Evolutionary conservation across 2,113 vertebrate species (phyloP).

Genomic region (Tychaedon coryphoeus): DNA sequence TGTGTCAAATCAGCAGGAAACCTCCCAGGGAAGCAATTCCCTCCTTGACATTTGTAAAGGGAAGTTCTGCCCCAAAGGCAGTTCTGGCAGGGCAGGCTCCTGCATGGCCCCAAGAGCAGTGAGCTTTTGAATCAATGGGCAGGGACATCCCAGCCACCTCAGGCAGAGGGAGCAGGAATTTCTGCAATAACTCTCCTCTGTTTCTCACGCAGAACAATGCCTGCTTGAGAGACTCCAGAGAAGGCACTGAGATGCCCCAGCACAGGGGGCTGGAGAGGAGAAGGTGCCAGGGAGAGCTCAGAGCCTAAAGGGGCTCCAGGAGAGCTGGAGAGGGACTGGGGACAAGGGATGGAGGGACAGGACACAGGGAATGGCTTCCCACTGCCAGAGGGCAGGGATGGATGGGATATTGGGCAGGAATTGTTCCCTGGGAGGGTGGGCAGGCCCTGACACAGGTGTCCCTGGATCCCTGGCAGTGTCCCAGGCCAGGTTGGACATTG

Average conservation of each 20-base stretch:
- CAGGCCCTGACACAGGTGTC: too few relatives aligned
- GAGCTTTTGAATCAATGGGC: background rate
- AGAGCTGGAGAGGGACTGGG: background rate
- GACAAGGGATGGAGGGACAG: background rate
- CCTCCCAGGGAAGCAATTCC: background rate
- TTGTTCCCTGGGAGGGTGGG: too few relatives aligned
- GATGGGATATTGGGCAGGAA: too few relatives aligned
- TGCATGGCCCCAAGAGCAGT: rapidly evolving
- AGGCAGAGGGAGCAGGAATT: background rate
- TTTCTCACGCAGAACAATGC: rapidly evolving
- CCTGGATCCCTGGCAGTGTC: too few relatives aligned
- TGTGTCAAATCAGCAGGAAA: background rate
- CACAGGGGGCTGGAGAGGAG: background rate
- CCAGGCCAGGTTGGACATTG: rapidly evolving
- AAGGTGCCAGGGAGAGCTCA: background rate
- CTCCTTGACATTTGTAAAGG: background rate
- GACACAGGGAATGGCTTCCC: background rate
- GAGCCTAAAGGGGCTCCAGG: background rate
- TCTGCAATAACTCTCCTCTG: background rate
- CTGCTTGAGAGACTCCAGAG: background rate
- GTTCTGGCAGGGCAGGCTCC: background rate
- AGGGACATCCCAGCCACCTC: background rate
- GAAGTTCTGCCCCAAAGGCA: background rate
- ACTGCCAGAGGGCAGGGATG: too few relatives aligned
- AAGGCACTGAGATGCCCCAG: background rate